Evolutionary conservation across 2,797 vertebrate genomes (phyloP).

Genomic region (Sebastiscus tertius): DNA sequence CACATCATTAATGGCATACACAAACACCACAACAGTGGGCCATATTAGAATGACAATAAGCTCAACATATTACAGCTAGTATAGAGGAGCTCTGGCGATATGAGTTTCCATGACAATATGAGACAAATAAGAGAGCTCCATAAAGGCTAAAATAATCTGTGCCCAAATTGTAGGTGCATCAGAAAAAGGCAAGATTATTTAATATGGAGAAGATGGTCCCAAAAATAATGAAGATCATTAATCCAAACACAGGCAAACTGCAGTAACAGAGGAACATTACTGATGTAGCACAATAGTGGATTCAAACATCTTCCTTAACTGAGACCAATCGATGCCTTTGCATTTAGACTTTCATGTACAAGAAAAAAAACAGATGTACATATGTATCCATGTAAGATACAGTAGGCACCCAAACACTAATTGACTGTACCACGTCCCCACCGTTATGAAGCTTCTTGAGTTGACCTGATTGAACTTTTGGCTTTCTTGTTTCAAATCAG

Average conservation of each 20-base stretch:
- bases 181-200: neutral
- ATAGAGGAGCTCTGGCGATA: neutral
- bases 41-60: neutral
- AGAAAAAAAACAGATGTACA: neutral
- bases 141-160: neutral
- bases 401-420: neutral
- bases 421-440: neutral
- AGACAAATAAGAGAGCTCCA: slow-evolving; percentile 3
- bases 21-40: neutral
- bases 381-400: neutral
- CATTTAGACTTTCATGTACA: neutral
- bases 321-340: neutral
- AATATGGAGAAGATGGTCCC: neutral
- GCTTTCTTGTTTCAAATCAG: neutral
- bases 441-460: neutral
- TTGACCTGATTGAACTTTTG: neutral
- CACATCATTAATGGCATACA: neutral
- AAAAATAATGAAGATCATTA: slow-evolving; percentile 18
- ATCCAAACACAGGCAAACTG: slow-evolving; percentile 8
- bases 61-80: neutral
- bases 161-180: slow-evolving; percentile 8
- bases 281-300: neutral
- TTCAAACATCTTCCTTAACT: neutral
- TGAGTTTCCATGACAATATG: neutral
- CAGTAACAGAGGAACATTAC: neutral